Conservation (phyloP, 2,888 invertebrate species). For the Lepidonotus clava region DNA sequence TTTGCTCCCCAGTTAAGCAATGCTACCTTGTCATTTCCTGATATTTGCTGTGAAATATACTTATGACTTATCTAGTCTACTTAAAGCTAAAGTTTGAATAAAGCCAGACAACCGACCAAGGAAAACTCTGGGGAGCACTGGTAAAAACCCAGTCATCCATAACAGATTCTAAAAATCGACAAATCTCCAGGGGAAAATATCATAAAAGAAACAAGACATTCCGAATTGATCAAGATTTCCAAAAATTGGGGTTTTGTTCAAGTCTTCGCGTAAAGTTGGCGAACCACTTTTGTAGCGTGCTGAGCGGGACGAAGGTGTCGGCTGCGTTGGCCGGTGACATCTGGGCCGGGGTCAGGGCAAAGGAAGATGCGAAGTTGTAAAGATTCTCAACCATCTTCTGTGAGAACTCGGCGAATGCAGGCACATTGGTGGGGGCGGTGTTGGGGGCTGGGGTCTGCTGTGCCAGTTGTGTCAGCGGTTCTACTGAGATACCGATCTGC, state of each 20-base stretch:
- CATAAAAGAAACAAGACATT: background rate
- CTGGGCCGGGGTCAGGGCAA: constrained; percentile 89
- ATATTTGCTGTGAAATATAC: too few relatives aligned
- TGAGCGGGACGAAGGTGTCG: constrained; percentile 92
- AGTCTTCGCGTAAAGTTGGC: constrained; percentile 93
- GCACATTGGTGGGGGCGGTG: constrained; percentile 72
- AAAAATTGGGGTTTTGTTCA: constrained; percentile 95
- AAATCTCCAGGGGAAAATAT: too few relatives aligned
- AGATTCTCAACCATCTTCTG: constrained; percentile 96
- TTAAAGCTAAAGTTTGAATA: too few relatives aligned
- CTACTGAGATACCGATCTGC: constrained; percentile 96
- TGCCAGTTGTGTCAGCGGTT: constrained; percentile 84
- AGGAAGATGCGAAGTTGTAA: constrained; percentile 95
- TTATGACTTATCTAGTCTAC: too few relatives aligned
- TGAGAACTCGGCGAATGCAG: constrained; percentile 82
- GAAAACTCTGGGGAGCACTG: too few relatives aligned
- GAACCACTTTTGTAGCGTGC: constrained; percentile 95
- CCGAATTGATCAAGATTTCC: constrained; percentile 83
- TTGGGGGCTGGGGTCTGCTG: constrained; percentile 81
- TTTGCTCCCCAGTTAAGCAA: too few relatives aligned
- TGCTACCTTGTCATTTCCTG: too few relatives aligned
- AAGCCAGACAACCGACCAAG: too few relatives aligned
- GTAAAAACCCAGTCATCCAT: too few relatives aligned
- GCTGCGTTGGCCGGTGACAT: constrained; percentile 88
- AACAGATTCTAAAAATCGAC: too few relatives aligned